Evolutionary conservation across 2,797 vertebrate genomes (phyloP).

Genomic region (Ara ararauna): DNA sequence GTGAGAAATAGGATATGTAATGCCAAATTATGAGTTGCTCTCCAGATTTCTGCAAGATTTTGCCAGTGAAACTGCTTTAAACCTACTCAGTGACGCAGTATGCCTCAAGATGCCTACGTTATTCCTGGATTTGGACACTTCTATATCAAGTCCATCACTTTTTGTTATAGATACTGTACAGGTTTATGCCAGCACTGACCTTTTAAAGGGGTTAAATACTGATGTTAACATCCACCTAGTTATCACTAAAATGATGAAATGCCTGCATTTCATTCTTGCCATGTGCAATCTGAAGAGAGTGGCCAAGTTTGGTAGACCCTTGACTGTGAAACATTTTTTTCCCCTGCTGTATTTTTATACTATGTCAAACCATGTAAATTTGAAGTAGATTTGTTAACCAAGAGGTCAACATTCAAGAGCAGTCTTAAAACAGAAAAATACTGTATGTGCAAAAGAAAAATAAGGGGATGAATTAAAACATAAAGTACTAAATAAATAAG

Average conservation of each 20-base stretch:
- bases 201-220: background rate
- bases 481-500: background rate
- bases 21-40: background rate
- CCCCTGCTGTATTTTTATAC: background rate
- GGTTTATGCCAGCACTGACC: background rate
- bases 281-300: background rate
- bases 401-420: background rate
- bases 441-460: background rate
- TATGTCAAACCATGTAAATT: background rate
- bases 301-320: background rate
- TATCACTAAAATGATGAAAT: background rate
- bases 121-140: background rate
- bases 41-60: background rate
- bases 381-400: background rate
- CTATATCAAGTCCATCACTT: background rate
- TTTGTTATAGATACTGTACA: rapidly evolving
- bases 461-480: background rate
- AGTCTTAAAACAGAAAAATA: background rate
- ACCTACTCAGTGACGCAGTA: background rate
- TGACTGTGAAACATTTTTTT: background rate
- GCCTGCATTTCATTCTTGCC: background rate
- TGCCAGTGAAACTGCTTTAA: background rate
- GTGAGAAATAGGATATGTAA: background rate
- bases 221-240: background rate
- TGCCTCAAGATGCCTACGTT: background rate